phyloP scores from a whole-genome alignment of 2,888 invertebrate species.

The Drosophila macrospina region DNA sequence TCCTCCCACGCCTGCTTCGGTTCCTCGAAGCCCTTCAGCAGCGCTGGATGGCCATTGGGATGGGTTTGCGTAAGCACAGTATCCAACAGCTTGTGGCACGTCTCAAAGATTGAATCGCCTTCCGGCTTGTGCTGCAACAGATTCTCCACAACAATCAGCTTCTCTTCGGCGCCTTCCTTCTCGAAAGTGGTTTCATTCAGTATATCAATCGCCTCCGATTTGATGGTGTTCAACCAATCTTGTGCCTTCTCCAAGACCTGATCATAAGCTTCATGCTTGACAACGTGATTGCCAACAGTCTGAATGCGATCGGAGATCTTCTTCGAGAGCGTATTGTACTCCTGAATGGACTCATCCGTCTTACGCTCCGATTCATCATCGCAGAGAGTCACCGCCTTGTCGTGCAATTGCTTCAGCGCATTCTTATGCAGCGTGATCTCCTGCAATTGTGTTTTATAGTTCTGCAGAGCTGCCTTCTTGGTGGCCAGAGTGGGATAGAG shows the following conservation, averaged over 20 bases:
- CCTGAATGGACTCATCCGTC: slow-evolving; percentile 90
- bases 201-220: slow-evolving; percentile 91
- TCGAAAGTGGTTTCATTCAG: slow-evolving; percentile 92
- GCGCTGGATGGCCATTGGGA: slow-evolving; percentile 90
- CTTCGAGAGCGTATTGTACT: slow-evolving; percentile 89
- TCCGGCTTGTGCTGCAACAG: slow-evolving; percentile 90
- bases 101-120: slow-evolving; percentile 90
- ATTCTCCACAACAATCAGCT: slow-evolving; percentile 91
- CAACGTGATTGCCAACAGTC: slow-evolving; percentile 90
- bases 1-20: slow-evolving; percentile 91
- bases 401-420: slow-evolving; percentile 93
- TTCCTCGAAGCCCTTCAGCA: slow-evolving; percentile 91
- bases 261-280: slow-evolving; percentile 93
- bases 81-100: slow-evolving; percentile 90
- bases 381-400: slow-evolving; percentile 91
- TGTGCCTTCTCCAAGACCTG: slow-evolving; percentile 93
- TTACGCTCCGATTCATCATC: slow-evolving; percentile 92
- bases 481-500: slow-evolving; percentile 93
- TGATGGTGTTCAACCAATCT: slow-evolving; percentile 92
- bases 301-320: slow-evolving; percentile 89
- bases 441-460: slow-evolving; percentile 92
- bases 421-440: slow-evolving; percentile 94
- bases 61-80: slow-evolving; percentile 92
- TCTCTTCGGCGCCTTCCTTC: slow-evolving; percentile 91
- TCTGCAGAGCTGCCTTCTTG: slow-evolving; percentile 94